phyloP scores from a whole-genome alignment of 2,113 vertebrate genomes.

The Jaculus jaculus region DNA sequence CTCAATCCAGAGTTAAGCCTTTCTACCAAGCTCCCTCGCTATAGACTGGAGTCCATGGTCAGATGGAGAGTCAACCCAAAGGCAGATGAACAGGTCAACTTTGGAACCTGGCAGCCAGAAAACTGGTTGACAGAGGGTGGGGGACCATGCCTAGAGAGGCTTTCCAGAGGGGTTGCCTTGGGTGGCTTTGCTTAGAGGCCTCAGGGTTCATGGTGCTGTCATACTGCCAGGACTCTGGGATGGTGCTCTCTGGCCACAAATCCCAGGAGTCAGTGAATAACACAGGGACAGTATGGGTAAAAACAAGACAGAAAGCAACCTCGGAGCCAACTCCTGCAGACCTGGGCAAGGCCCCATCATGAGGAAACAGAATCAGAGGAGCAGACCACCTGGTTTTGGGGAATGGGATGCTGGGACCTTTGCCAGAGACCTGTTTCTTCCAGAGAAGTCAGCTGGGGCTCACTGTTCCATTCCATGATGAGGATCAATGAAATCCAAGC shows the following conservation, averaged over 20 bases:
- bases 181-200: neutral
- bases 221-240: neutral
- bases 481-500: constrained; percentile 21
- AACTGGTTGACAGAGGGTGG: neutral
- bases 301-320: constrained; percentile 13
- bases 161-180: neutral
- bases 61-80: constrained; percentile 32
- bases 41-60: neutral
- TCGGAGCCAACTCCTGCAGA: neutral
- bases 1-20: neutral
- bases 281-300: neutral
- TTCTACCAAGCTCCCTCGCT: neutral
- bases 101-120: neutral
- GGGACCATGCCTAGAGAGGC: neutral
- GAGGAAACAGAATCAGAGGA: neutral
- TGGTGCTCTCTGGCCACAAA: neutral
- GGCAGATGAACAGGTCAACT: neutral
- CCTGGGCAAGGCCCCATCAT: neutral
- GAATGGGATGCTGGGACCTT: neutral
- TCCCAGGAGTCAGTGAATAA: neutral
- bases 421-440: constrained; percentile 41
- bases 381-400: neutral
- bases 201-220: neutral
- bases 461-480: neutral
- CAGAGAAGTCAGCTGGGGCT: neutral